These are phyloP conservation scores for Barypeithes pellucidus DNA, from an alignment of 2,888 invertebrate genomes.

Conservation along the genomic window DNA sequence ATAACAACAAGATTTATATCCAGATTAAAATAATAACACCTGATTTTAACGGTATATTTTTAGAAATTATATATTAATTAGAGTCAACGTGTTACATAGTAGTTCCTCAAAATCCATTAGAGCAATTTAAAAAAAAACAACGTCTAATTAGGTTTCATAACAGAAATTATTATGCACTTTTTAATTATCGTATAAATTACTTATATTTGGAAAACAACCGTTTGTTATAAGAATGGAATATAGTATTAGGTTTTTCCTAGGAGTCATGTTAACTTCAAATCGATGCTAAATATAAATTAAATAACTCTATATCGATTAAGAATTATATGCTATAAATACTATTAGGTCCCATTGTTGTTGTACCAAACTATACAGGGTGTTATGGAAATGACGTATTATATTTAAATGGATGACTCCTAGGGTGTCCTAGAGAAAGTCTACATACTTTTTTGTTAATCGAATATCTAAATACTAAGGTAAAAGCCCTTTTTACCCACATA, in stretches of 20 bases:
- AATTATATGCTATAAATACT: too few relatives aligned
- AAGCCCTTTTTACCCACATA: too few relatives aligned
- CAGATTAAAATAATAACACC: background rate
- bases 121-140: background rate
- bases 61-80: conserved; percentile 13
- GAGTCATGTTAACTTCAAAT: background rate
- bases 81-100: background rate
- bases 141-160: background rate
- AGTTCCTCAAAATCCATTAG: background rate
- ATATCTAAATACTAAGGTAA: too few relatives aligned
- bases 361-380: too few relatives aligned
- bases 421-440: too few relatives aligned
- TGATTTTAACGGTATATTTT: conserved; percentile 9
- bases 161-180: background rate
- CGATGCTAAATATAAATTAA: too few relatives aligned
- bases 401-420: too few relatives aligned
- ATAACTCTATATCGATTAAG: too few relatives aligned
- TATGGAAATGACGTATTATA: too few relatives aligned
- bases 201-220: background rate
- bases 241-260: conserved; percentile 2
- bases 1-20: background rate
- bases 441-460: too few relatives aligned
- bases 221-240: conserved; percentile 1
- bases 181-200: background rate
- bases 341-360: too few relatives aligned